Percentiles rank a stretch among this genome's conserved stretches.
phyloP scores from a whole-genome alignment of 92 coral and sea anemone species.

The Porites cylindrica region DNA sequence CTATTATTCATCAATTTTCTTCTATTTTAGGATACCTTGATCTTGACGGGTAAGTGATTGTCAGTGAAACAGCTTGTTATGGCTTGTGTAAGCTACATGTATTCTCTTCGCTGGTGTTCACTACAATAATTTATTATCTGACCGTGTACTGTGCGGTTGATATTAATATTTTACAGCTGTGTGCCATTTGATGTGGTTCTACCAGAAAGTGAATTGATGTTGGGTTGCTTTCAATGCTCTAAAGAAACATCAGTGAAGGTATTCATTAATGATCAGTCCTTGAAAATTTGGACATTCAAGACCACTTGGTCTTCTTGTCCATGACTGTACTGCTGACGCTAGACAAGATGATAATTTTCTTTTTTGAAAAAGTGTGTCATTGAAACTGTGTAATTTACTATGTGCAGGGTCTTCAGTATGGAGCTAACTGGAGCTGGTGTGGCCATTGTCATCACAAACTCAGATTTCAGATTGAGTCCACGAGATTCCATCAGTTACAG shows the following conservation, averaged over 20 bases:
- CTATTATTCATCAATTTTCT: conserved; percentile 87
- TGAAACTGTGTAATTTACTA: neutral
- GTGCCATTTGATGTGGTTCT: conserved; percentile 88
- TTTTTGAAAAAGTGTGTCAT: neutral
- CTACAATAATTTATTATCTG: neutral
- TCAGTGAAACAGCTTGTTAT: neutral
- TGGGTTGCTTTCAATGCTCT: conserved; percentile 88
- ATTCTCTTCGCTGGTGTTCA: neutral
- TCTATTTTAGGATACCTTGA: conserved; percentile 80
- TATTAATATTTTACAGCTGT: conserved; percentile 62
- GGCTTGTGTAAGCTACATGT: neutral
- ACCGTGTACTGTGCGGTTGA: neutral
- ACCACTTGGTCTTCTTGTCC: too few relatives aligned
- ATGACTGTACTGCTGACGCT: too few relatives aligned
- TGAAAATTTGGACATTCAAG: too few relatives aligned
- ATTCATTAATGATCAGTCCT: neutral
- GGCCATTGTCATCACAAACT: conserved; percentile 87
- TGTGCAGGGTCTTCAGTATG: conserved; percentile 87
- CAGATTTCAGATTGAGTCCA: conserved; percentile 79
- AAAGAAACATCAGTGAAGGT: conserved; percentile 90
- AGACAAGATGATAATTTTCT: too few relatives aligned
- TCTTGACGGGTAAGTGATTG: conserved; percentile 79
- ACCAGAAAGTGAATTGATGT: conserved; percentile 70
- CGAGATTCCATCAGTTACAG: conserved; percentile 81
- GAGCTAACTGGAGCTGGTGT: conserved; percentile 91